These are phyloP conservation scores for Ateles fusciceps DNA, from an alignment of 2,797 vertebrate species.

Conservation along the genomic window DNA sequence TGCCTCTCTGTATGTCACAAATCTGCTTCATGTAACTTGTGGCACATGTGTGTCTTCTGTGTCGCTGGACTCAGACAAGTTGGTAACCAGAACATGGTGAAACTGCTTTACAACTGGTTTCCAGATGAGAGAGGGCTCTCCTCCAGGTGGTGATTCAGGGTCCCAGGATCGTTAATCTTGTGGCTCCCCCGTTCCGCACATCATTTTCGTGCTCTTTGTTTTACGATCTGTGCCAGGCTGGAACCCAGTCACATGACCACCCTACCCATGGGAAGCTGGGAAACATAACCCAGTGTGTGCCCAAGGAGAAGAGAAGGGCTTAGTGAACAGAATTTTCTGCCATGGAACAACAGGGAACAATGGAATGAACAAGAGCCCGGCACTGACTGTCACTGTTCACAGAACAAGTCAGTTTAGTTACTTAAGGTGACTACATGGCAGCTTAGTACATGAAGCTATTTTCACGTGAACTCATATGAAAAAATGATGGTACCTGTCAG, in stretches of 20 bases:
- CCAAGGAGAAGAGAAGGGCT: not conserved
- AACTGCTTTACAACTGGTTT: not conserved
- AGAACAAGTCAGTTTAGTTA: not conserved
- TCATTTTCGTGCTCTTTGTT: not conserved
- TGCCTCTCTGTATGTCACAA: not conserved
- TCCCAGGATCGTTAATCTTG: too few relatives aligned
- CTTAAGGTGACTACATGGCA: not conserved
- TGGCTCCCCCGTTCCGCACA: rapidly evolving
- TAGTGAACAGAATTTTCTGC: not conserved
- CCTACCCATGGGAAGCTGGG: not conserved
- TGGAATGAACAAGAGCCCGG: not conserved
- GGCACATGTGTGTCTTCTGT: not conserved
- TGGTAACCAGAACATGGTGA: not conserved
- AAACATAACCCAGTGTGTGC: not conserved
- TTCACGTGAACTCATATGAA: not conserved
- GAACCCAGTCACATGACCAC: not conserved
- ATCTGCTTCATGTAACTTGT: not conserved
- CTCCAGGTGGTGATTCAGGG: not conserved
- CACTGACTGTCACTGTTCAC: not conserved
- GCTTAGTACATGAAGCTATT: not conserved
- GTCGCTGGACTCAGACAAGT: not conserved
- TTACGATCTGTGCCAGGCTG: not conserved
- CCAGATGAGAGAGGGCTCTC: not conserved
- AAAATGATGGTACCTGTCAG: not conserved
- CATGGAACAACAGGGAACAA: too few relatives aligned